Evolutionary conservation across 2,797 vertebrate genomes (phyloP), one percentile per base, ranked within the genome.

Genomic region (Xiphophorus birchmanni): DNA sequence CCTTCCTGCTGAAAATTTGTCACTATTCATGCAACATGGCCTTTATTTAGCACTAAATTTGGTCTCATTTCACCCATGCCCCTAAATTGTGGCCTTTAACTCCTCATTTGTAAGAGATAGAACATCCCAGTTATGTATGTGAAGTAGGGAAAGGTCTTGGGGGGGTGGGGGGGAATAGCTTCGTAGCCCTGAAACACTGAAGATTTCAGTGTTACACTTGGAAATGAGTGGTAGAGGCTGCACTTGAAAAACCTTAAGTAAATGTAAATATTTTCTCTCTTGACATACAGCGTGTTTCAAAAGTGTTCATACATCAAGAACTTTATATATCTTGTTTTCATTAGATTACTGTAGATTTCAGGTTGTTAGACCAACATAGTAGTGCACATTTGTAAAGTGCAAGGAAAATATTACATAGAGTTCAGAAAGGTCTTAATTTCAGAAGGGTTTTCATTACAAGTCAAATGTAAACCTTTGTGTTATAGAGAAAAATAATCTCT

Each of bases 1-100:
- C 75, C 80, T 88, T 82, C 81, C 73, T 63, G 83, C 82, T 81
- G 78, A 87, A 48, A 85, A 89, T 89, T 58, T 52, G 82, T 67
- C 26, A 42, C 52, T 54, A 74, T 82, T 84, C 85, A 81, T 72
- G 72, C 23, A 50, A 26, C 72, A 76, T 83, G 74, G 67, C 35
- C 47, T 78, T 52, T 74, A 23, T 83, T 82, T 32, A 50, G 72
- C 29, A 45, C 63, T 17, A 48, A 48, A 83, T 82, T 26, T 18
- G 52, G 56, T n/a, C 40, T n/a, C 42, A 45, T 45, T 71, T 45
- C 5, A 11, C 40, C 26, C 12, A 11, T 45, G 11, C 12, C 5
- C 67, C 26, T 45, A n/a, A 44, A 6, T 15, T 71, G 21, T 42
- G 17, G 3, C 37, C 18, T 10, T 42, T 69, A 42, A 69, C 65